Evolutionary conservation across 2,888 invertebrate genomes (phyloP), one percentile per base, ranked within the genome.

Genomic region (Eucriotettix oculatus): DNA sequence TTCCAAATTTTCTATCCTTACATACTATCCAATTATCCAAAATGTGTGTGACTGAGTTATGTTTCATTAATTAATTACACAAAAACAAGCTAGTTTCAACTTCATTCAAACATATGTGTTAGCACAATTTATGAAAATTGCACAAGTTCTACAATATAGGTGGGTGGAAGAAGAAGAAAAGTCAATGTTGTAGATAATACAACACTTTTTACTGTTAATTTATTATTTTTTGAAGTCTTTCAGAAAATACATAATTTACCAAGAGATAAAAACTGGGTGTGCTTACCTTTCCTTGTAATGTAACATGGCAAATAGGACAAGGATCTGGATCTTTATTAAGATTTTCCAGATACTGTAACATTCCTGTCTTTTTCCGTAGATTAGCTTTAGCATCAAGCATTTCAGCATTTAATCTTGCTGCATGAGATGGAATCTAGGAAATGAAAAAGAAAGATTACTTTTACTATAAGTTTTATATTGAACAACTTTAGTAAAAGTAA

Each of bases 241-340:
- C 41, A 48, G 56, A 40, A 56, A 42, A 57, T 52, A 40, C 56
- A 17, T 14, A 10, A 12, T 12, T 41, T 16, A 54, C 11, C 56
- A 14, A 16, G 54, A 17, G 56, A 16, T 58, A n/a, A n/a, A n/a
- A n/a, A n/a, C n/a, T n/a, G n/a, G n/a, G n/a, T n/a, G n/a, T 56
- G 66, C 65, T 66, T 69, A 79, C 79, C 69, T 78, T 74, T 29
- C 75, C 72, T 58, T 81, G 80, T 7, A 86, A 75, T 43, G 74
- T 71, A 54, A 72, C 72, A 60, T 78, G 78, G 69, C 89, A 89
- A 62, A 89, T 81, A 0, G 87, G 87, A 71, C 89, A 89, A 0
- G 79, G 78, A 56, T 83, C 84, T 0, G 79, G 78, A 65, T 78
- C 78, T 69, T 78, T 76, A 67, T 79, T 71, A 69, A 85, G 73